Base-by-base conservation (phyloP, 2,797 vertebrate genomes). In the Acipenser transmontanus region DNA sequence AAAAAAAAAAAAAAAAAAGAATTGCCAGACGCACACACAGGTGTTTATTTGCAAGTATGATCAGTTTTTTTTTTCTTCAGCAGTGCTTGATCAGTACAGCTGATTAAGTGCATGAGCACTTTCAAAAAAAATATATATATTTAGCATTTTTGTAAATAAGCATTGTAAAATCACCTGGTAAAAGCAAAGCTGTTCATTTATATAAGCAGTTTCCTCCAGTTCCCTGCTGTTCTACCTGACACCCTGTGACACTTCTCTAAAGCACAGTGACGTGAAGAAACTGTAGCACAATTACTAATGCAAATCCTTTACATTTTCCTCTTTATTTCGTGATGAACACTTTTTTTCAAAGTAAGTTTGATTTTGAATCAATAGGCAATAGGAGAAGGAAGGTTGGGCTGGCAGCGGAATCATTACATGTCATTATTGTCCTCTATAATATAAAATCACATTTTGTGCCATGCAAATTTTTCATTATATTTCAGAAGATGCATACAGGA, bases 361-460 rank as follows among this genome's bases (percentile, higher is more conserved):
- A 77, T 79, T 69, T 82, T 78, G 82, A 84, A 86, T 64, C 77
- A 71, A 70, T 85, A 83, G 82, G 81, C 77, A 71, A 70, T 85
- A 83, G 82, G 81, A 80, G 69, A 66, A 69, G 73, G 78, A 82
- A 76, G 74, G 81, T 9, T 6, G 8, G 17, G 60, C 13, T 82
- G 75, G 77, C 71, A 20, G 71, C 4, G 34, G 34, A 85, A 77
- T 69, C 50, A 82, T 77, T 77, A 71, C 83, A 80, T 83, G 79
- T 74, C 77, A 61, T 61, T 61, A 34, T 10, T 61, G 60, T 20
- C 60, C 60, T 17, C 20, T 34, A 34, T 34, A 34, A 34, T 66
- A 72, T 70, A 72, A 73, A 75, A 71, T 66, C 59, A 61, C 60
- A 74, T 71, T 52, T 61, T 65, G 59, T 7, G 50, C 14, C 61